Evolutionary conservation across 1,140 invertebrate genomes (phyloP).

Genomic region (Cotesia glomerata): DNA sequence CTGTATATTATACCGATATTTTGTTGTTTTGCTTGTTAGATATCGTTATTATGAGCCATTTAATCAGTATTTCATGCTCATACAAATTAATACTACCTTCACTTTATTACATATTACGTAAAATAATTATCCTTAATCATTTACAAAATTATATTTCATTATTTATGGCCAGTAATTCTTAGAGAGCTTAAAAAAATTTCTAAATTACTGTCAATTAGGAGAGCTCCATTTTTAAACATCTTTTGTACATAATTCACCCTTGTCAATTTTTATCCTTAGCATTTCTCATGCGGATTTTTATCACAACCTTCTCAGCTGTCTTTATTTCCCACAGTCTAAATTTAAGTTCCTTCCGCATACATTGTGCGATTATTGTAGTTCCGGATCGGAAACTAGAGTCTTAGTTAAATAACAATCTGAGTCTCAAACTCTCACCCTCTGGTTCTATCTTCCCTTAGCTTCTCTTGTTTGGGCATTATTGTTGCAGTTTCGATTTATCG

Average conservation of each 20-base stretch:
- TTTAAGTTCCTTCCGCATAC: slow-evolving; percentile 40
- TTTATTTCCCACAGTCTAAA: slow-evolving; percentile 50
- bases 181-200: neutral
- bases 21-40: slow-evolving; percentile 51
- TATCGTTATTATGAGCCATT: slow-evolving; percentile 8
- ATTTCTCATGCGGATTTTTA: neutral
- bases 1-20: slow-evolving; percentile 24
- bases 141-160: neutral
- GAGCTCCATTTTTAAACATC: neutral
- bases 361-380: slow-evolving; percentile 12
- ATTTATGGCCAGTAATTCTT: neutral
- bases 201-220: neutral
- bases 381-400: slow-evolving; percentile 17
- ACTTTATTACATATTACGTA: no score
- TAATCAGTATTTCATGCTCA: slow-evolving; percentile 3
- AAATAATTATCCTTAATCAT: no score
- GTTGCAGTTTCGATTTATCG: slow-evolving; percentile 24
- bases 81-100: slow-evolving; percentile 3
- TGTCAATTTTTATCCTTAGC: neutral
- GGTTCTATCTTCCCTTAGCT: neutral
- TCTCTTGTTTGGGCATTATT: neutral
- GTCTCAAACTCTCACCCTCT: neutral
- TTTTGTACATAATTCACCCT: neutral
- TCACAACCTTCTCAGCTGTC: slow-evolving; percentile 42
- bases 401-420: neutral